phyloP scores from a whole-genome alignment of 2,113 vertebrate species.

The Psammodynastes pulverulentus region DNA sequence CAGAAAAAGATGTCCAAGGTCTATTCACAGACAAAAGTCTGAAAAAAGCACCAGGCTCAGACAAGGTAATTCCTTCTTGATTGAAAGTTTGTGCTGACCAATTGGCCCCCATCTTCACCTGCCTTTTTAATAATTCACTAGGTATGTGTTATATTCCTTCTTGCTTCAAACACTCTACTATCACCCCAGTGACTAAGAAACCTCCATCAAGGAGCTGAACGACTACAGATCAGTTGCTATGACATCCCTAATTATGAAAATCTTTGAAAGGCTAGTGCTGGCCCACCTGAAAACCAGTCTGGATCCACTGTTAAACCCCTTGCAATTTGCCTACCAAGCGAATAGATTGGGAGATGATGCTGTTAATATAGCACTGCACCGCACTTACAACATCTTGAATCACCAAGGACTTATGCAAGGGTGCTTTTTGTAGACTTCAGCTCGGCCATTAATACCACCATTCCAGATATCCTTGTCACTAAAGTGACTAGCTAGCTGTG shows the following conservation, averaged over 20 bases:
- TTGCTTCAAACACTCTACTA: not conserved
- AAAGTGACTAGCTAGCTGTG: too few species aligned
- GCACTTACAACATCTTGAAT: too few species aligned
- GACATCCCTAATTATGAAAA: not conserved
- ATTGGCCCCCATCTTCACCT: not conserved
- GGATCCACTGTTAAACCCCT: not conserved
- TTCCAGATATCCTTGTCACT: too few species aligned
- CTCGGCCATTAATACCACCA: too few species aligned
- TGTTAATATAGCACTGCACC: too few species aligned
- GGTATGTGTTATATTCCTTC: not conserved
- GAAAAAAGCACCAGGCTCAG: not conserved
- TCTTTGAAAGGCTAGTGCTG: not conserved
- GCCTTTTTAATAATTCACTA: not conserved
- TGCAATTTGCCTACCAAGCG: not conserved
- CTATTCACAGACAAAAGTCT: not conserved
- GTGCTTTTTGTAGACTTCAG: too few species aligned
- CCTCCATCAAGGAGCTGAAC: not conserved
- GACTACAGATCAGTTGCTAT: not conserved
- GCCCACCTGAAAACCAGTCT: not conserved
- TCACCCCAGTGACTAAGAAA: not conserved
- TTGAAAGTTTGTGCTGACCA: not conserved
- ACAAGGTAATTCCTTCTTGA: not conserved
- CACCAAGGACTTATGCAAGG: too few species aligned
- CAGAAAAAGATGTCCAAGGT: not conserved
- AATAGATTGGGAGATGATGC: too few species aligned